Evolutionary conservation across 2,797 vertebrate genomes (phyloP), one percentile per base, ranked within the genome.

Genomic region (Perodicticus potto): DNA sequence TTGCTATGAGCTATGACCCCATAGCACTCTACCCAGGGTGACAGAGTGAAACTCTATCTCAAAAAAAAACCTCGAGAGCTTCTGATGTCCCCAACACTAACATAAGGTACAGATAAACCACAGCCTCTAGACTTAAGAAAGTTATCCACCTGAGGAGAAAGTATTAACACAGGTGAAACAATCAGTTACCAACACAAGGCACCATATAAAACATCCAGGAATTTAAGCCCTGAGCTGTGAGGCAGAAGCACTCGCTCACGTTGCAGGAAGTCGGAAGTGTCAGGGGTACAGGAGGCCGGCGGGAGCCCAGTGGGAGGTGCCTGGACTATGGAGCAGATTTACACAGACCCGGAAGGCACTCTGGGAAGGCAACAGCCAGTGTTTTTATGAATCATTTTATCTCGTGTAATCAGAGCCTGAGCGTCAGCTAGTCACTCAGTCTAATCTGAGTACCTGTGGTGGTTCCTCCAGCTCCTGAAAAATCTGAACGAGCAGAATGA

Each of bases 381-480:
- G 1, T 1, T 2, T 37, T 22, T 67, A 3, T 8, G 19, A n/a
- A 61, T 49, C 22, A 32, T 1, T 29, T 65, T 17, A 1, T 43
- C 53, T n/a, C 1, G 0, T 19, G 1, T 1, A 23, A 55, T 65
- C 65, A 72, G n/a, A 43, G 19, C 65, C 55, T 9, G 1, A 73
- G 76, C 1, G 4, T 59, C 83, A 25, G 25, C 70, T 20, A 3
- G 63, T 12, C 6, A 10, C 23, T 59, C 7, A 1, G 45, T 8
- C 49, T 9, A 12, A 3, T 37, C 32, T 14, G 16, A 59, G 25
- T 97, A 98, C 98, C 98, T 98, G 98, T 40, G 34, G 3, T 65
- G 0, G 67, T 77, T 81, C 96, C 76, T 70, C 86, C 34, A 89
- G 86, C 72, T 96, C 87, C 96, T 4, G 85, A 65, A 53, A 84